Conservation (phyloP, 2,888 invertebrate genomes). For the Drosophila buzzatii region DNA sequence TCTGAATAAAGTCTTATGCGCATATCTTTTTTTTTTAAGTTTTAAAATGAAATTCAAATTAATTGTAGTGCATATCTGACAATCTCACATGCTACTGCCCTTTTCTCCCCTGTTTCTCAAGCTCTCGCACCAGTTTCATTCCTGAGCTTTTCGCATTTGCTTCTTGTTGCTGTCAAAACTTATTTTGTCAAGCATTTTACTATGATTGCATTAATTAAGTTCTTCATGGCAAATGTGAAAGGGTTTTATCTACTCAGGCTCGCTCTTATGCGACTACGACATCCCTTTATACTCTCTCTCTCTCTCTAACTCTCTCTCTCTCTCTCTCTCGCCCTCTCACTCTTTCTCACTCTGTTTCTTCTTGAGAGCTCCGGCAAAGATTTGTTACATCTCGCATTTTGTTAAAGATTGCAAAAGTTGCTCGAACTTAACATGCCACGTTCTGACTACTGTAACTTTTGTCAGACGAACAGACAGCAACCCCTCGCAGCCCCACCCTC, state of each 20-base stretch:
- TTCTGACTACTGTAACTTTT: constrained; percentile 62
- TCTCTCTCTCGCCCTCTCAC: background rate
- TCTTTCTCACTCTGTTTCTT: background rate
- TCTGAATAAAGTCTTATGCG: background rate
- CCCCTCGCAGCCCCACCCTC: background rate
- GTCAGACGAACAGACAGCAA: constrained; percentile 14
- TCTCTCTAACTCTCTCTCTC: no score
- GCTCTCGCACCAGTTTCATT: background rate
- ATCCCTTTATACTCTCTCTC: background rate
- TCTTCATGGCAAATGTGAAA: constrained; percentile 38
- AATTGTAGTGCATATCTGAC: constrained; percentile 24
- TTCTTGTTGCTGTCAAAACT: constrained; percentile 40
- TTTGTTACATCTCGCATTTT: constrained; percentile 55
- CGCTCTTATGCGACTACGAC: constrained; percentile 7
- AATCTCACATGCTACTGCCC: constrained; percentile 9
- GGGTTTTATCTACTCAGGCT: constrained; percentile 22
- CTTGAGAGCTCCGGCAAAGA: constrained; percentile 43
- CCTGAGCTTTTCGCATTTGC: constrained; percentile 4
- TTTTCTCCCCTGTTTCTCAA: background rate
- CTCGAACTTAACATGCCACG: constrained; percentile 67
- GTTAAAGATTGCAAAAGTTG: constrained; percentile 60
- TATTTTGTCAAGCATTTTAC: constrained; percentile 59
- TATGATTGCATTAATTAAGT: constrained; percentile 71
- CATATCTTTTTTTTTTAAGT: background rate
- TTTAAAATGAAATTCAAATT: constrained; percentile 8